A percentile compares a stretch with the other conserved stretches of the same genome.
These are phyloP conservation scores for Aspidapion aeneum DNA, from an alignment of 2,888 invertebrate species.

Conservation along the genomic window DNA sequence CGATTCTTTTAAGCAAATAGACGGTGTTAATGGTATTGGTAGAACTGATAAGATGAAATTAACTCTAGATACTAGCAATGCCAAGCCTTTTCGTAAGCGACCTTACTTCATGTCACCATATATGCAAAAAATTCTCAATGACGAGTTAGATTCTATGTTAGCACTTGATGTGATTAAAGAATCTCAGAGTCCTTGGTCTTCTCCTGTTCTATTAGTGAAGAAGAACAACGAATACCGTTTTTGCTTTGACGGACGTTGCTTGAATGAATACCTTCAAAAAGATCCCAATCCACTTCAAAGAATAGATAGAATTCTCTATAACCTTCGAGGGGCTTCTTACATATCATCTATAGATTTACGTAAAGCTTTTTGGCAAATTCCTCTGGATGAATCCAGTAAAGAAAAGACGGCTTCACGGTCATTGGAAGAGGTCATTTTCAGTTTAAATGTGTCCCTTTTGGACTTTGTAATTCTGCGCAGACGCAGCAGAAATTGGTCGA, in stretches of 20 bases:
- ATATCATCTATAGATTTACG: slow-evolving; percentile 20
- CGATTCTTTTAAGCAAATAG: slow-evolving; percentile 14
- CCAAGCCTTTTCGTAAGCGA: slow-evolving; percentile 11
- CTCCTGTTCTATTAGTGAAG: slow-evolving; percentile 21
- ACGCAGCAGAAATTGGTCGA: slow-evolving; percentile 30
- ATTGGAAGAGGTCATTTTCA: slow-evolving; percentile 23
- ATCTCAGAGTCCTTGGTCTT: slow-evolving; percentile 14
- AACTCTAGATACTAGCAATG: slow-evolving; percentile 16
- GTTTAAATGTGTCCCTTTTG: slow-evolving; percentile 29
- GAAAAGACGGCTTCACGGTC: slow-evolving; percentile 34
- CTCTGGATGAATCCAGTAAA: slow-evolving; percentile 3
- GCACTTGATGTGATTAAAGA: slow-evolving; percentile 14
- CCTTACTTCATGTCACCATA: slow-evolving; percentile 17
- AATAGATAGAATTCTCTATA: slow-evolving; percentile 21
- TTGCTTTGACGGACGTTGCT: slow-evolving; percentile 16
- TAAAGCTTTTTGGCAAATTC: slow-evolving; percentile 20
- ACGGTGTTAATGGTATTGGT: slow-evolving; percentile 18
- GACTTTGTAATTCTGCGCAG: slow-evolving; percentile 27
- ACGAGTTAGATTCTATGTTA: slow-evolving; percentile 21
- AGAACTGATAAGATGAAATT: slow-evolving; percentile 15
- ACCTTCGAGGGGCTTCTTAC: not conserved
- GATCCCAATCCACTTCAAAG: slow-evolving; percentile 19
- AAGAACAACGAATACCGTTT: slow-evolving; percentile 17
- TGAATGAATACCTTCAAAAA: slow-evolving; percentile 16
- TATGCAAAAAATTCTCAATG: slow-evolving; percentile 18